Percentiles rank a stretch among this genome's conserved stretches.
Conservation (phyloP, 2,797 vertebrate genomes). For the Gambusia yucatana region DNA sequence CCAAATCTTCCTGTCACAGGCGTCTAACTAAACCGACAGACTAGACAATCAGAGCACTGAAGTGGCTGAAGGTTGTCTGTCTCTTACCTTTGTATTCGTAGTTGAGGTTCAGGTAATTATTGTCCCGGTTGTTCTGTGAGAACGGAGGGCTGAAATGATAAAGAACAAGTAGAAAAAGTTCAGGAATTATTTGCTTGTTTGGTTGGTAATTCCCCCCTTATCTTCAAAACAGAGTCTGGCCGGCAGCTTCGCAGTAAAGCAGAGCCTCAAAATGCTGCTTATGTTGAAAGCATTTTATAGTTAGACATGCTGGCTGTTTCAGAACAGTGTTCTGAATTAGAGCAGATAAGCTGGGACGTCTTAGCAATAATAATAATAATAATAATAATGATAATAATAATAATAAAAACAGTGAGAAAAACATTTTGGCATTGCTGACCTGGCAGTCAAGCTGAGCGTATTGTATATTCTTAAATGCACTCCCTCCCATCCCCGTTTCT, state of each 20-base stretch:
- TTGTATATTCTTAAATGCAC: slow-evolving; percentile 13
- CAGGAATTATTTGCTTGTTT: slow-evolving; percentile 37
- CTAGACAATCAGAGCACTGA: background rate
- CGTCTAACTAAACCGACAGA: background rate
- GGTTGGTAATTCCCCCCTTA: slow-evolving; percentile 52
- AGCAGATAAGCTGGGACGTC: slow-evolving; percentile 22
- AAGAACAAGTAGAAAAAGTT: slow-evolving; percentile 25
- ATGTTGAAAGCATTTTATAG: background rate
- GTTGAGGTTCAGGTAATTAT: slow-evolving; percentile 86
- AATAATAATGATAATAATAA: background rate
- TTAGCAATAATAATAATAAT: background rate
- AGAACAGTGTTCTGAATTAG: slow-evolving; percentile 17
- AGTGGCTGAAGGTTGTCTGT: slow-evolving; percentile 8
- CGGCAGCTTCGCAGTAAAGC: slow-evolving; percentile 27
- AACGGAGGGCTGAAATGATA: slow-evolving; percentile 80
- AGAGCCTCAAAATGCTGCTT: slow-evolving; percentile 13
- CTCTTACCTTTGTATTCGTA: slow-evolving; percentile 85
- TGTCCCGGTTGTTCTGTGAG: slow-evolving; percentile 84
- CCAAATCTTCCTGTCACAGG: background rate
- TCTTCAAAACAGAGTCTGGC: slow-evolving; percentile 52
- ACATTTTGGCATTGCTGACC: slow-evolving; percentile 1
- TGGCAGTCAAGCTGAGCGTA: background rate
- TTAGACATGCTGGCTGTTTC: slow-evolving; percentile 18
- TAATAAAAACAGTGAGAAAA: slow-evolving; percentile 9
- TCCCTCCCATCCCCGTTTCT: background rate